These are phyloP conservation scores for Xyrauchen texanus DNA, from an alignment of 2,113 vertebrate species.

Conservation along the genomic window DNA sequence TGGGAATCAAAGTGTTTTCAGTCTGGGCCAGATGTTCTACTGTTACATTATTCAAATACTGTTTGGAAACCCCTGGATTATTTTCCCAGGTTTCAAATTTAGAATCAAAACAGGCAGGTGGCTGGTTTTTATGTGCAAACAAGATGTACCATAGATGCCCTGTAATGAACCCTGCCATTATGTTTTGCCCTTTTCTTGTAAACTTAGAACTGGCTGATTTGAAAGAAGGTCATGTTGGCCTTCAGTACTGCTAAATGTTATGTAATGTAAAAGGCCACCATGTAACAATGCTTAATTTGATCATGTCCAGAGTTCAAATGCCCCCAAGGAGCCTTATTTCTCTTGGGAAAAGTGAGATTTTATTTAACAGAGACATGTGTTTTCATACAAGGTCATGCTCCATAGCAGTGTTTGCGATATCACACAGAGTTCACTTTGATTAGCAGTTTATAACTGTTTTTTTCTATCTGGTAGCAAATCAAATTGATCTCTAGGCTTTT, in stretches of 20 bases:
- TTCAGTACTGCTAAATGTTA: not conserved
- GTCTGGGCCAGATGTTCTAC: conserved; percentile 6
- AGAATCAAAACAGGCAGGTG: not conserved
- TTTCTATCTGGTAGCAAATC: too few relatives aligned
- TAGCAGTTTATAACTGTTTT: too few relatives aligned
- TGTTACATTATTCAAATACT: not conserved
- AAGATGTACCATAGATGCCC: not conserved
- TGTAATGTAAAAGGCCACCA: not conserved
- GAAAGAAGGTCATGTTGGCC: not conserved
- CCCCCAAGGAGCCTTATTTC: not conserved
- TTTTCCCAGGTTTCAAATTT: not conserved
- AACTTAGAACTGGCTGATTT: not conserved
- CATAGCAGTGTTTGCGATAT: too few relatives aligned
- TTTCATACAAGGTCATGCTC: not conserved
- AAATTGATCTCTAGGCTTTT: too few relatives aligned
- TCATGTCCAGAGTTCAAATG: conserved; percentile 1
- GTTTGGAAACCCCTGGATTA: not conserved
- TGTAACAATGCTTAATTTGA: not conserved
- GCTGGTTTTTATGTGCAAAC: not conserved
- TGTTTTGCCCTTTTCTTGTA: conserved; percentile 2
- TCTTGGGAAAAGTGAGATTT: not conserved
- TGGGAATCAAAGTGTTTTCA: not conserved
- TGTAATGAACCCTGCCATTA: not conserved
- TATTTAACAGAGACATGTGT: not conserved
- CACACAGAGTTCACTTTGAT: too few relatives aligned